Evolutionary conservation across 2,888 invertebrate genomes (phyloP).

Genomic region (Chrysodeixis includens): DNA sequence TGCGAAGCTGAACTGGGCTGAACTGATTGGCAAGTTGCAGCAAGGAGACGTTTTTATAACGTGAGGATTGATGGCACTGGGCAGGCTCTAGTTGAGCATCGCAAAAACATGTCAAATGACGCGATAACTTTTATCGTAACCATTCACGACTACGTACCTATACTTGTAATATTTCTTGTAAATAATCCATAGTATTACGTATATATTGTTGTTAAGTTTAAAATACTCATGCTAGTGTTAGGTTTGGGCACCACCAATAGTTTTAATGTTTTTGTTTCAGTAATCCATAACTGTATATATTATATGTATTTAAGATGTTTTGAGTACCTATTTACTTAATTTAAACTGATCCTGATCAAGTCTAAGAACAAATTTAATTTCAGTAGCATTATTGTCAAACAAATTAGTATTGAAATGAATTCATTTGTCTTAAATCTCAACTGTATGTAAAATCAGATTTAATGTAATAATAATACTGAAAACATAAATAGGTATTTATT

Average conservation of each 20-base stretch:
- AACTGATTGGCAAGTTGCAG: conserved; percentile 17
- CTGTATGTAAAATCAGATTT: conserved; percentile 24
- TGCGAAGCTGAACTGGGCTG: conserved; percentile 50
- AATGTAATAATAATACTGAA: conserved; percentile 38
- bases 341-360: conserved; percentile 45
- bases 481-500: conserved; percentile 70
- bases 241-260: conserved; percentile 74
- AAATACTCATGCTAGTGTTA: conserved; percentile 82
- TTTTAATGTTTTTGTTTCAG: conserved; percentile 52
- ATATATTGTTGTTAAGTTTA: conserved; percentile 75
- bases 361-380: conserved; percentile 44
- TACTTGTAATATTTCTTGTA: conserved; percentile 72
- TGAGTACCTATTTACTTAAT: conserved; percentile 45
- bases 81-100: conserved; percentile 41
- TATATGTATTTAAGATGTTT: conserved; percentile 31
- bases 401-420: conserved; percentile 11
- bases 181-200: conserved; percentile 77
- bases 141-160: conserved; percentile 66
- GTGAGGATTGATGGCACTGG: conserved; percentile 12
- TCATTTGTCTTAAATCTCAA: conserved; percentile 10
- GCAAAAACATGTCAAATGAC: conserved; percentile 55
- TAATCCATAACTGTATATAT: conserved; percentile 39
- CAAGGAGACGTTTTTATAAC: conserved; percentile 20
- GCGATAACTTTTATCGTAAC: conserved; percentile 50
- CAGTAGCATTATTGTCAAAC: conserved; percentile 40